Evolutionary conservation across 2,797 vertebrate genomes (phyloP).

Genomic region (Lutjanus campechanus): DNA sequence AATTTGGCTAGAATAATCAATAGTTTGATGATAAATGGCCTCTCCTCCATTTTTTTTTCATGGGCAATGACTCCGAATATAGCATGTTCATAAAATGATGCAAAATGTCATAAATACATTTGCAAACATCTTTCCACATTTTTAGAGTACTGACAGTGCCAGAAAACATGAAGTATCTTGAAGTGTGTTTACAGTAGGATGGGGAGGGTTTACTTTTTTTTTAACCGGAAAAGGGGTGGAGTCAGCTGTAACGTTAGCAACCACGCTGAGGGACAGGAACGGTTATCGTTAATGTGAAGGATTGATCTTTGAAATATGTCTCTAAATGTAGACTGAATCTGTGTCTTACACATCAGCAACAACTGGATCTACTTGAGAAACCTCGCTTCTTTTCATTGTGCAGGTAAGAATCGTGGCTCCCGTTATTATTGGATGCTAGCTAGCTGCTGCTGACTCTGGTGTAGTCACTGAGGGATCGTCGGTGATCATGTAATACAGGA

Average conservation of each 20-base stretch:
- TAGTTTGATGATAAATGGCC: too few relatives aligned
- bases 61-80: too few relatives aligned
- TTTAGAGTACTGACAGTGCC: too few relatives aligned
- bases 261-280: conserved; percentile 74
- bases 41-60: too few relatives aligned
- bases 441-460: conserved; percentile 36
- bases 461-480: conserved; percentile 47
- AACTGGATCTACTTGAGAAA: background rate
- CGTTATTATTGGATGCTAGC: background rate
- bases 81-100: too few relatives aligned
- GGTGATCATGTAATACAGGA: conserved; percentile 48
- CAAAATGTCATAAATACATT: too few relatives aligned
- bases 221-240: conserved; percentile 77
- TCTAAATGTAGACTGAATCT: conserved; percentile 33
- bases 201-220: conserved; percentile 16
- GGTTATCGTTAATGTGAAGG: conserved; percentile 49
- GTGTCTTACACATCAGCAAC: background rate
- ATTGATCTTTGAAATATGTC: conserved; percentile 53
- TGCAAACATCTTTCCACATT: too few relatives aligned
- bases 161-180: too few relatives aligned
- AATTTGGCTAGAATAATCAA: too few relatives aligned
- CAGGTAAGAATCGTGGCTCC: conserved; percentile 63
- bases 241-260: conserved; percentile 80
- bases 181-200: conserved; percentile 7
- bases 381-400: background rate